Conservation (phyloP, 2,113 vertebrate species). For the Hypomesus transpacificus region DNA sequence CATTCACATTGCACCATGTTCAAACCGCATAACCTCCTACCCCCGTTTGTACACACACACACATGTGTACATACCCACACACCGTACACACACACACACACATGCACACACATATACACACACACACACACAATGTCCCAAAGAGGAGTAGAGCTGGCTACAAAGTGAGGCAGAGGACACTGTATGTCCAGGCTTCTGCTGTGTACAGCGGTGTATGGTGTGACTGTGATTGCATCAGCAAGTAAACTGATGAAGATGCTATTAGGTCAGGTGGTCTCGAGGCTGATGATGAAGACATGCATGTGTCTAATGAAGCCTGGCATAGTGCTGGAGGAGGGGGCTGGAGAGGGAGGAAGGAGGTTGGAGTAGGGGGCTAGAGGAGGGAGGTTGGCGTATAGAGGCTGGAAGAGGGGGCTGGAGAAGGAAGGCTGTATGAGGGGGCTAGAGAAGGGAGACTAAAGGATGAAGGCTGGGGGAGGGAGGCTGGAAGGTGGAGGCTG, state of each 20-base stretch:
- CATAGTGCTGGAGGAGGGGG: not conserved
- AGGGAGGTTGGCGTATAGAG: not conserved
- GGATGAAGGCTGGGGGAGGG: not conserved
- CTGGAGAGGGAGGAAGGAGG: not conserved
- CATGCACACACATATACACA: not conserved
- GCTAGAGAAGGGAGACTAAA: not conserved
- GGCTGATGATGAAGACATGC: too few species aligned
- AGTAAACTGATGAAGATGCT: too few species aligned
- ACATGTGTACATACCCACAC: not conserved
- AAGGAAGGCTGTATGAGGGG: not conserved
- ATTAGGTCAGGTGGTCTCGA: too few species aligned
- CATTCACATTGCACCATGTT: too few species aligned
- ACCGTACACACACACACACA: not conserved
- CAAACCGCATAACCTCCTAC: too few species aligned
- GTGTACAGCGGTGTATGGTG: slow-evolving; percentile 1
- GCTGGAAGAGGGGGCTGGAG: not conserved
- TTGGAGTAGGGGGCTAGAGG: not conserved
- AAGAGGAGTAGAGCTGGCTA: not conserved
- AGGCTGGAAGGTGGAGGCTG: not conserved
- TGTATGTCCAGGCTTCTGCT: slow-evolving; percentile 13
- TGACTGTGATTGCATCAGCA: slow-evolving; percentile 1
- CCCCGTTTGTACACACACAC: too few species aligned
- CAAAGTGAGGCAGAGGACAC: not conserved
- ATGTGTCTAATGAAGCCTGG: not conserved
- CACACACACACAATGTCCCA: not conserved